Conservation (phyloP, 2,113 vertebrate genomes). For the Gavialis gangeticus region DNA sequence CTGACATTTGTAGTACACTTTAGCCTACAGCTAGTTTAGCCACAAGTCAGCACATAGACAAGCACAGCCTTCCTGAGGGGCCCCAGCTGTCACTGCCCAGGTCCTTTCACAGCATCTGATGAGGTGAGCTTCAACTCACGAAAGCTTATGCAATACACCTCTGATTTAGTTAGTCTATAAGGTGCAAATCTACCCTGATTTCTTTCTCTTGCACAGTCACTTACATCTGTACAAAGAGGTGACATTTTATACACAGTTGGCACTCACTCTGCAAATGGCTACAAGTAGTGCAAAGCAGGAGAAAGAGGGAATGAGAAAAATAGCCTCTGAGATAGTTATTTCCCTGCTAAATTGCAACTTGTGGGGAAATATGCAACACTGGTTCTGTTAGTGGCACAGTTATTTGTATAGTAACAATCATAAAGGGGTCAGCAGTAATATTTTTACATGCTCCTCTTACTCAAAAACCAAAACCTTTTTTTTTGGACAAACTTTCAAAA, state of each 20-base stretch:
- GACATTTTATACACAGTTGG: conserved; percentile 27
- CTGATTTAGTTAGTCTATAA: no score
- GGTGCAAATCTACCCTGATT: neutral
- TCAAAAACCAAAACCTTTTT: neutral
- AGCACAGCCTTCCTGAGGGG: no score
- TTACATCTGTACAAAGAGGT: conserved; percentile 11
- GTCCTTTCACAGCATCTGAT: no score
- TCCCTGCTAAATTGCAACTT: conserved; percentile 2
- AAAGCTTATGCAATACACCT: no score
- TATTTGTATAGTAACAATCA: neutral
- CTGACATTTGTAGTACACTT: neutral
- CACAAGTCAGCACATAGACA: no score
- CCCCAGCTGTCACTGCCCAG: no score
- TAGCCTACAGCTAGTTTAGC: neutral
- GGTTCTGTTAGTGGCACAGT: neutral
- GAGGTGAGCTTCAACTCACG: no score
- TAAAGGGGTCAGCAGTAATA: neutral
- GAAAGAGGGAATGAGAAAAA: neutral
- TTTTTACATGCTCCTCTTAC: neutral
- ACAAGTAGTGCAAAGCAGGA: conserved; percentile 10
- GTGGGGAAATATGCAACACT: neutral
- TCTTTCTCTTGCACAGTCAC: neutral
- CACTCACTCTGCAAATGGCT: conserved; percentile 21
- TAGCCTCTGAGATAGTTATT: neutral
- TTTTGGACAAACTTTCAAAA: neutral